Evolutionary conservation across 2,797 vertebrate species (phyloP).

Genomic region (Garrulus glandarius): DNA sequence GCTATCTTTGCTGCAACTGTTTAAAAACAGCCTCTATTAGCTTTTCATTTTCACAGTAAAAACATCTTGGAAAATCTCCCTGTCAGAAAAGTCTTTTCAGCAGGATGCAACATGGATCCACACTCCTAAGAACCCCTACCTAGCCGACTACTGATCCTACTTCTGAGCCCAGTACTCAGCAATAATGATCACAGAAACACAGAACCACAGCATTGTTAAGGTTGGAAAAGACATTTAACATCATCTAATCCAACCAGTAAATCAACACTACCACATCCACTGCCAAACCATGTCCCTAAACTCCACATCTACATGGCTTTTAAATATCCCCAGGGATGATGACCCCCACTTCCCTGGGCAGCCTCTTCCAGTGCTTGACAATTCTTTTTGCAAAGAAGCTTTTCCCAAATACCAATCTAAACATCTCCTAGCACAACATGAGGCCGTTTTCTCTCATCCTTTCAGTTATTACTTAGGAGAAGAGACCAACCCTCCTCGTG

Average conservation of each 20-base stretch:
- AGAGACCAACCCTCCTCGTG: rapidly evolving
- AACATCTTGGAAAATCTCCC: background rate
- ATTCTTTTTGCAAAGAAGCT: background rate
- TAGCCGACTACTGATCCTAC: background rate
- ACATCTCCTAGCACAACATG: background rate
- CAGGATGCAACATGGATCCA: background rate
- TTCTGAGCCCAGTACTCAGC: background rate
- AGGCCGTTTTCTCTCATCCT: background rate
- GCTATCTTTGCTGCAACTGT: background rate
- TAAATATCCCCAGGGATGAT: background rate
- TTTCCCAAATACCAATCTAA: background rate
- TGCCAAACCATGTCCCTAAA: background rate
- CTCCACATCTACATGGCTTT: rapidly evolving
- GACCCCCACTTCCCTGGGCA: background rate
- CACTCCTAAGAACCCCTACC: background rate
- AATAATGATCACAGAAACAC: background rate
- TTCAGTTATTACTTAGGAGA: background rate
- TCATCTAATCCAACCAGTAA: too few relatives aligned
- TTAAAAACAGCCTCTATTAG: background rate
- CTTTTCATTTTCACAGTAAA: background rate
- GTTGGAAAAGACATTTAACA: too few relatives aligned
- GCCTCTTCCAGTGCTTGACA: background rate
- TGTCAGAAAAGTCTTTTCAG: background rate
- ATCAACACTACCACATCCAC: background rate
- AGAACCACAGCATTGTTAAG: background rate